Conservation (phyloP, 1,140 invertebrate genomes). For the Papilio xuthus region DNA sequence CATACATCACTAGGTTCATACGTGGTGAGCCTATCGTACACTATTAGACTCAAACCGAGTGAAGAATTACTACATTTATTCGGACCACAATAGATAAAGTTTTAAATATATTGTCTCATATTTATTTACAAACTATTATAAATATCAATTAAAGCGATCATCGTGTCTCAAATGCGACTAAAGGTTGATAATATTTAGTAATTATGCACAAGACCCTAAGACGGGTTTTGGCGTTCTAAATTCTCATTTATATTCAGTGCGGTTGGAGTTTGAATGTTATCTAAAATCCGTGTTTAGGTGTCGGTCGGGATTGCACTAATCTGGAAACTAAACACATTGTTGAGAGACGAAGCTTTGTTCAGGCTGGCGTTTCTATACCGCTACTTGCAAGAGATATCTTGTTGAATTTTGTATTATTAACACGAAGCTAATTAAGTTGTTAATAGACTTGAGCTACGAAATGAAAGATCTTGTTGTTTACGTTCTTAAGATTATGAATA, state of each 20-base stretch:
- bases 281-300: slow-evolving; percentile 81
- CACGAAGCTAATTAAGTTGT: slow-evolving; percentile 13
- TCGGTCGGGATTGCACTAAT: slow-evolving; percentile 78
- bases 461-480: slow-evolving; percentile 8
- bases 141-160: slow-evolving; percentile 45
- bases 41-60: no score
- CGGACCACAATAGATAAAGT: neutral
- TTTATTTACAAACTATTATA: slow-evolving; percentile 27
- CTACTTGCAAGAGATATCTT: slow-evolving; percentile 8
- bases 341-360: slow-evolving; percentile 65
- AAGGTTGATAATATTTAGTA: slow-evolving; percentile 64
- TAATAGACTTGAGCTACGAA: slow-evolving; percentile 14
- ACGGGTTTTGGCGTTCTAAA: slow-evolving; percentile 69
- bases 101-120: neutral
- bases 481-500: neutral
- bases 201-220: slow-evolving; percentile 74
- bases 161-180: slow-evolving; percentile 43
- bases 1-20: no score
- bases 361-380: slow-evolving; percentile 39
- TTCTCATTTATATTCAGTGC: slow-evolving; percentile 81
- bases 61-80: no score
- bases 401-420: slow-evolving; percentile 19
- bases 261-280: slow-evolving; percentile 80
- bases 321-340: slow-evolving; percentile 80
- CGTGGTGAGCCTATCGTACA: neutral